phyloP scores from a whole-genome alignment of 2,113 vertebrate genomes.

The Tupaia chinensis region DNA sequence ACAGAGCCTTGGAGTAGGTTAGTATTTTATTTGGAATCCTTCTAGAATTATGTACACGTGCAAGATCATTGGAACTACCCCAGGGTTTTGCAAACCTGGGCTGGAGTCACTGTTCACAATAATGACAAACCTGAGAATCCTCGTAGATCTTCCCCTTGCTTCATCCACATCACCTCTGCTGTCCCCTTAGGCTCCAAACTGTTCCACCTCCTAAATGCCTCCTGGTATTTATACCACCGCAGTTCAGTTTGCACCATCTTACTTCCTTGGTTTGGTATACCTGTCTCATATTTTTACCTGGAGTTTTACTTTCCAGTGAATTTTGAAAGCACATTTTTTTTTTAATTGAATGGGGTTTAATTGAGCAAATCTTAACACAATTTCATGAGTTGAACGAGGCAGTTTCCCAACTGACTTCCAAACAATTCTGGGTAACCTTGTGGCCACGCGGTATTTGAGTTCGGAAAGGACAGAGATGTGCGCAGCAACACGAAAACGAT shows the following conservation, averaged over 20 bases:
- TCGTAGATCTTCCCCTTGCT: not conserved
- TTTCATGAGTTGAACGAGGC: too few relatives aligned
- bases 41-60: slow-evolving; percentile 26
- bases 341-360: too few relatives aligned
- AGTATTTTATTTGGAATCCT: slow-evolving; percentile 39
- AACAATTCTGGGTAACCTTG: too few relatives aligned
- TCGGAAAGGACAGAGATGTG: too few relatives aligned
- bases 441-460: too few relatives aligned
- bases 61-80: slow-evolving; percentile 40
- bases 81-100: not conserved
- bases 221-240: not conserved
- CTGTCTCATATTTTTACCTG: not conserved
- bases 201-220: too few relatives aligned
- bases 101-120: slow-evolving; percentile 12
- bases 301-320: not conserved
- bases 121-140: not conserved
- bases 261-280: not conserved
- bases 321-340: slow-evolving; percentile 8
- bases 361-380: too few relatives aligned
- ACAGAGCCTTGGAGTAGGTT: not conserved
- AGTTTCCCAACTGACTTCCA: too few relatives aligned
- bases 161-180: not conserved
- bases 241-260: not conserved
- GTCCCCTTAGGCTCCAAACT: not conserved
- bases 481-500: too few relatives aligned